These are phyloP conservation scores for Azorinus chamasolen DNA, from an alignment of 2,888 invertebrate species.

Conservation along the genomic window DNA sequence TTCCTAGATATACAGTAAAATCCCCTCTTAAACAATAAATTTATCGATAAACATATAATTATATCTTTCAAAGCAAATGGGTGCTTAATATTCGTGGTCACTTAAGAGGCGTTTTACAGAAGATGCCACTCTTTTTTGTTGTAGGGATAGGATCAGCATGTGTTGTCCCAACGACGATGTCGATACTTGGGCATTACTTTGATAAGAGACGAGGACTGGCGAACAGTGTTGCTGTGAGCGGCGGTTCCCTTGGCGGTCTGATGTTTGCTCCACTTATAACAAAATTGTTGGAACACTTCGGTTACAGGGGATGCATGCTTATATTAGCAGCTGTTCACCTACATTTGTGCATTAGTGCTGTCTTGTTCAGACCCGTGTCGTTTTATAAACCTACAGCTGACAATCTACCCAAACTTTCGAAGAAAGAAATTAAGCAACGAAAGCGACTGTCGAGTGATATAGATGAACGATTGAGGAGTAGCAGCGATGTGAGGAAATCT, in stretches of 20 bases:
- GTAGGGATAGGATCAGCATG: conserved; percentile 51
- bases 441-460: no score
- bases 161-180: conserved; percentile 39
- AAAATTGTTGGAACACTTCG: conserved; percentile 43
- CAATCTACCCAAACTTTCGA: no score
- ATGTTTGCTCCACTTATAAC: conserved; percentile 50
- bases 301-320: conserved; percentile 55
- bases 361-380: conserved; percentile 47
- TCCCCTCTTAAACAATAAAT: no score
- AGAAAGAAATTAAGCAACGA: no score
- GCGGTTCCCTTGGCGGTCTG: conserved; percentile 56
- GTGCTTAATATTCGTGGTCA: no score
- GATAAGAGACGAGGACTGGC: conserved; percentile 57
- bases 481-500: no score
- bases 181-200: conserved; percentile 56
- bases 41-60: no score
- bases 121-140: background rate
- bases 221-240: conserved; percentile 51
- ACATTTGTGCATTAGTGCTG: conserved; percentile 48
- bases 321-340: conserved; percentile 48
- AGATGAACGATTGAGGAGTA: no score
- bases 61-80: no score
- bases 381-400: conserved; percentile 22
- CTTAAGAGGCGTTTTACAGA: no score
- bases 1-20: no score